A percentile compares a stretch with the other conserved stretches of the same genome.
These are phyloP conservation scores for Aplochiton taeniatus DNA, from an alignment of 2,797 vertebrate species.

Conservation along the genomic window DNA sequence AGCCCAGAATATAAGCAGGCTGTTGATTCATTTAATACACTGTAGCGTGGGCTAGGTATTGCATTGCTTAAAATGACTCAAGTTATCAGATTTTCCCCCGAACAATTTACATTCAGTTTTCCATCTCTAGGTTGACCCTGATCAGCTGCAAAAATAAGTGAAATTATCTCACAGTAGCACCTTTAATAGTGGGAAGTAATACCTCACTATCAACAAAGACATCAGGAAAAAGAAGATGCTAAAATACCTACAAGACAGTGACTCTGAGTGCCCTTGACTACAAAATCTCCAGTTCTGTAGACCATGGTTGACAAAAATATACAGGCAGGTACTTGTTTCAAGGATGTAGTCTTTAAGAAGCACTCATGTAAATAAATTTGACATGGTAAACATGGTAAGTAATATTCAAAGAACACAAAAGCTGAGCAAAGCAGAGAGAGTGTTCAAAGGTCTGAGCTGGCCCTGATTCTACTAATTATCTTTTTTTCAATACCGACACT, in stretches of 20 bases:
- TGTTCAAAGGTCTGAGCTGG: conserved; percentile 37
- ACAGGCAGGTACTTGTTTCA: conserved; percentile 15
- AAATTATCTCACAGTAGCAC: conserved; percentile 74
- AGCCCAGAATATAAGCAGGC: conserved; percentile 48
- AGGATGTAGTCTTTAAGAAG: conserved; percentile 57
- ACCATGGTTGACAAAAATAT: conserved; percentile 13
- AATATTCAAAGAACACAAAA: conserved; percentile 51
- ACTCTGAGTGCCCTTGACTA: conserved; percentile 51
- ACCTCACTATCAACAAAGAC: conserved; percentile 36
- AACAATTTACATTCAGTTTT: conserved; percentile 61
- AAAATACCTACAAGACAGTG: conserved; percentile 50
- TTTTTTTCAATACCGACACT: conserved; percentile 6
- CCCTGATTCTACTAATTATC: neutral
- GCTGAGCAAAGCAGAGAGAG: conserved; percentile 49
- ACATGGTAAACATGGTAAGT: conserved; percentile 66
- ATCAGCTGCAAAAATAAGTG: conserved; percentile 76
- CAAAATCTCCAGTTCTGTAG: conserved; percentile 24
- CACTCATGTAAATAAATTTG: conserved; percentile 53
- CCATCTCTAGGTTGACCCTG: conserved; percentile 45
- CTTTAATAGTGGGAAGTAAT: conserved; percentile 60
- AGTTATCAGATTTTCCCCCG: conserved; percentile 53
- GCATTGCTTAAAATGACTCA: conserved; percentile 37
- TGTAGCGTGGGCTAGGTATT: conserved; percentile 33
- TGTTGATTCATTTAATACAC: conserved; percentile 29
- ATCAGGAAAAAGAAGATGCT: conserved; percentile 31